These are phyloP conservation scores for Smutsia gigantea DNA, from an alignment of 2,797 vertebrate species.

Conservation along the genomic window DNA sequence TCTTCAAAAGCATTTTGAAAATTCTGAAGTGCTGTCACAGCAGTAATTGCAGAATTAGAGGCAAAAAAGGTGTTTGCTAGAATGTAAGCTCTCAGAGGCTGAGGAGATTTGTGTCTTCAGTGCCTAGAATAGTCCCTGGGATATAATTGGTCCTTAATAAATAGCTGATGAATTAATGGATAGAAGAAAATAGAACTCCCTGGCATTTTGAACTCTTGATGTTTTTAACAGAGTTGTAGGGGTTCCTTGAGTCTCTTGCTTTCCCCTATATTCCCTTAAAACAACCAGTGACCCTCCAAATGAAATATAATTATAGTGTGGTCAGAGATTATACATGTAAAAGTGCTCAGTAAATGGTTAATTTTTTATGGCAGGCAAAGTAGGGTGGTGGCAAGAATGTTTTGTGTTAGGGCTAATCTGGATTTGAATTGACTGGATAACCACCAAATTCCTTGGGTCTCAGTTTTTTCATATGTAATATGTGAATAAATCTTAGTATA, in stretches of 20 bases:
- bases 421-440: not conserved
- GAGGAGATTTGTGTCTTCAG: not conserved
- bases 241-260: not conserved
- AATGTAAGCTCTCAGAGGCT: not conserved
- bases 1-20: constrained; percentile 5
- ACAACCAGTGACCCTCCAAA: not conserved
- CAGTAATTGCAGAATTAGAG: not conserved
- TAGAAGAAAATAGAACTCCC: not conserved
- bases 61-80: not conserved
- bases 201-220: not conserved
- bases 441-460: not conserved
- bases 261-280: not conserved
- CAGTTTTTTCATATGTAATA: not conserved
- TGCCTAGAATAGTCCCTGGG: not conserved
- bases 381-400: not conserved
- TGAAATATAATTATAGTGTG: not conserved
- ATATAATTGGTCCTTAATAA: not conserved
- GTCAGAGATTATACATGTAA: not conserved
- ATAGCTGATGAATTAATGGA: not conserved
- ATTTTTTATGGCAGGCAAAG: not conserved
- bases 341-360: not conserved
- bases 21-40: not conserved
- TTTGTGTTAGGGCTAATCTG: not conserved
- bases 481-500: not conserved
- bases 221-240: not conserved